Evolutionary conservation across 2,797 vertebrate species (phyloP).

Genomic region (Petrocephalus sullivani): DNA sequence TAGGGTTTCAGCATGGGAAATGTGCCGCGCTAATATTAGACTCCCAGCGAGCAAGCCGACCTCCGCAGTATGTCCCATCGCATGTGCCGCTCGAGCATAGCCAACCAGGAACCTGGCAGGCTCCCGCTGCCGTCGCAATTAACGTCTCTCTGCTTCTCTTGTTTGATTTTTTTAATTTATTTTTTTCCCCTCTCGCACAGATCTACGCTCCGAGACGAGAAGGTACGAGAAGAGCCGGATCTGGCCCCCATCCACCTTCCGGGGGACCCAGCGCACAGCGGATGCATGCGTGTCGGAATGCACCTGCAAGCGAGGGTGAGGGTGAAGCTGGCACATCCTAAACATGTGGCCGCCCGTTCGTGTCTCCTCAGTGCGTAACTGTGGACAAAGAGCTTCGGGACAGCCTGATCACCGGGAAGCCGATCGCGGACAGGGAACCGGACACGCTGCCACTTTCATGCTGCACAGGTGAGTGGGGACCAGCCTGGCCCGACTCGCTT

Average conservation of each 20-base stretch:
- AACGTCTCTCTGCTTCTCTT: constrained; percentile 25
- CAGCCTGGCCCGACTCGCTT: neutral
- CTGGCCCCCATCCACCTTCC: neutral
- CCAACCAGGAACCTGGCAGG: constrained; percentile 19
- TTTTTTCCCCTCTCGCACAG: constrained; percentile 21
- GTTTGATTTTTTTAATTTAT: constrained; percentile 23
- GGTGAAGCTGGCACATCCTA: neutral
- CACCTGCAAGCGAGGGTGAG: neutral
- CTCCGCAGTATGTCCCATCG: constrained; percentile 33
- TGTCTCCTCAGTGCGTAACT: constrained; percentile 53
- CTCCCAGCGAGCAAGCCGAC: constrained; percentile 48
- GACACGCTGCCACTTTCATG: constrained; percentile 35
- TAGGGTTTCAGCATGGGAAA: constrained; percentile 65
- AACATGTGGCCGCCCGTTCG: neutral
- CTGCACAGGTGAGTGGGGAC: constrained; percentile 53
- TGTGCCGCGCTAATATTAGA: constrained; percentile 76
- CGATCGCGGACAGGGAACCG: constrained; percentile 41
- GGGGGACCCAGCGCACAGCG: neutral
- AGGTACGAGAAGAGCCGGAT: constrained; percentile 31
- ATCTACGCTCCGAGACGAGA: constrained; percentile 26
- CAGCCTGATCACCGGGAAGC: constrained; percentile 33
- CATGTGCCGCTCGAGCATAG: neutral
- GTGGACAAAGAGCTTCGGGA: constrained; percentile 47
- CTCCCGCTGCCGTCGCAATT: constrained; percentile 25
- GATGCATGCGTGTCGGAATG: neutral